These are phyloP conservation scores for Corythornis madagascariensis DNA, from an alignment of 2,113 vertebrate genomes.

Conservation along the genomic window DNA sequence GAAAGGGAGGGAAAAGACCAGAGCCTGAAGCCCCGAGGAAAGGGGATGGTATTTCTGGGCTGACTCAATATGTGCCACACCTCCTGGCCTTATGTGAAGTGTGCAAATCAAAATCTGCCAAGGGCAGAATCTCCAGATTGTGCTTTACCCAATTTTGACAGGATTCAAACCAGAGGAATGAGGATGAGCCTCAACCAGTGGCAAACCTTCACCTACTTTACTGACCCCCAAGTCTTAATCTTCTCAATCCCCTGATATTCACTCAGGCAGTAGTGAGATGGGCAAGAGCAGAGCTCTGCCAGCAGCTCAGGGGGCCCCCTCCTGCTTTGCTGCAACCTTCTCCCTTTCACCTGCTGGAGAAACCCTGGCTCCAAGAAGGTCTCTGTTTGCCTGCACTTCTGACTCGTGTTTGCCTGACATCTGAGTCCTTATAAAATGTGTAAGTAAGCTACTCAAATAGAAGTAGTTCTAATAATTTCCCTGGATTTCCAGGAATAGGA, in stretches of 20 bases:
- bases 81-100: neutral
- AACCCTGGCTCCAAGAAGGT: neutral
- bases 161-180: neutral
- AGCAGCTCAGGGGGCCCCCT: neutral
- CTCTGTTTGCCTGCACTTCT: neutral
- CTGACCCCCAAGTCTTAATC: neutral
- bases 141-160: neutral
- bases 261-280: rapidly evolving
- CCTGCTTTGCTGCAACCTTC: neutral
- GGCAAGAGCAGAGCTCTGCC: neutral
- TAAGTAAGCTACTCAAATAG: neutral
- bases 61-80: rapidly evolving
- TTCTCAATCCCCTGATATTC: no score
- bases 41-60: neutral
- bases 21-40: neutral
- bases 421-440: neutral
- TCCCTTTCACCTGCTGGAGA: neutral
- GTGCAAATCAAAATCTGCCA: neutral
- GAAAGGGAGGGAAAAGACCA: neutral
- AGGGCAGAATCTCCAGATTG: neutral
- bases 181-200: neutral
- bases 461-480: neutral
- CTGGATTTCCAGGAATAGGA: neutral
- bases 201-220: neutral
- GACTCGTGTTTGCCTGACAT: neutral